Evolutionary conservation across 2,113 vertebrate genomes (phyloP).

Genomic region (Hiodon alosoides): DNA sequence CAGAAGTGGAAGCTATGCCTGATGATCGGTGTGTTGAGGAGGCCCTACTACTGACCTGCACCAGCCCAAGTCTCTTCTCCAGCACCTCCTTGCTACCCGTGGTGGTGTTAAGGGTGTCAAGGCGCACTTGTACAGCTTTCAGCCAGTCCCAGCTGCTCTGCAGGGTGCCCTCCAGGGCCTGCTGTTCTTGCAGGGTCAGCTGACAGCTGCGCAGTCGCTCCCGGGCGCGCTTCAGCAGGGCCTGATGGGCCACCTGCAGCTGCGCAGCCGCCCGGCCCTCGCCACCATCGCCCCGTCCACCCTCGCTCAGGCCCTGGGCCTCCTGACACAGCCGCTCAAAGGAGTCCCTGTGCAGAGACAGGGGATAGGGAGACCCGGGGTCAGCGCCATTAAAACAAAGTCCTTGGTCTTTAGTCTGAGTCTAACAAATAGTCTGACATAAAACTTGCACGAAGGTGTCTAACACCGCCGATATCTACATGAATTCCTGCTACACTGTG

Average conservation of each 20-base stretch:
- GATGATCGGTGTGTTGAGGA: neutral
- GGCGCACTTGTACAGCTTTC: conserved; percentile 72
- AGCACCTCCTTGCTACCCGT: conserved; percentile 74
- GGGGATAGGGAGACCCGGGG: neutral
- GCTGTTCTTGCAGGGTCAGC: conserved; percentile 76
- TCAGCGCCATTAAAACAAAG: too few relatives aligned
- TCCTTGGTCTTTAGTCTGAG: too few relatives aligned
- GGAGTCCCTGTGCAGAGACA: conserved; percentile 67
- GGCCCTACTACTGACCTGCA: conserved; percentile 69
- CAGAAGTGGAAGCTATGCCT: neutral
- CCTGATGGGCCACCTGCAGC: conserved; percentile 76
- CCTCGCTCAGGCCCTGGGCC: conserved; percentile 75
- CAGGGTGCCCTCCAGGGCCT: conserved; percentile 78
- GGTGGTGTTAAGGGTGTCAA: conserved; percentile 74
- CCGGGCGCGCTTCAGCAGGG: conserved; percentile 70
- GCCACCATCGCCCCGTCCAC: conserved; percentile 66
- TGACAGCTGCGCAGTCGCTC: conserved; percentile 72
- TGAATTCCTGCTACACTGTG: too few relatives aligned
- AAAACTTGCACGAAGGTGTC: too few relatives aligned
- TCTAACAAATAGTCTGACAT: too few relatives aligned
- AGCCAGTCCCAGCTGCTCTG: conserved; percentile 82
- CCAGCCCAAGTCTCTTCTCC: conserved; percentile 71
- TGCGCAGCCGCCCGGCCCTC: conserved; percentile 70
- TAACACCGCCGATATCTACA: too few relatives aligned
- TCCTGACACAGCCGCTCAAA: conserved; percentile 79